These are phyloP conservation scores for Aulostomus chinensis DNA, from an alignment of 2,797 vertebrate genomes.

Conservation along the genomic window DNA sequence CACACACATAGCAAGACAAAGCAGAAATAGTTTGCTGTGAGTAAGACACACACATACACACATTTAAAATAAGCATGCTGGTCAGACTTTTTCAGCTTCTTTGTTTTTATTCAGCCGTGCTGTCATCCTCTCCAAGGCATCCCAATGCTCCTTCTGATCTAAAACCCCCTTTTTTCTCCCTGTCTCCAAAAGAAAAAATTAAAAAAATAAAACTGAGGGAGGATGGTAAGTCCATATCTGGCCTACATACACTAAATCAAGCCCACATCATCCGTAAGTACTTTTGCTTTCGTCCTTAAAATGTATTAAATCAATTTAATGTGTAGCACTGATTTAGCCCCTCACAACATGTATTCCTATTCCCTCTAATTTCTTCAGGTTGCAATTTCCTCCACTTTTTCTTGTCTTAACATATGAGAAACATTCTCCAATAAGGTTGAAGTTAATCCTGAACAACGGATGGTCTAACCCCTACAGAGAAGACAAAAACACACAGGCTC, in stretches of 20 bases:
- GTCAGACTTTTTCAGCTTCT: slow-evolving; percentile 5
- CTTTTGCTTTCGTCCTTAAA: slow-evolving; percentile 24
- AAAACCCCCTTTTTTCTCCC: slow-evolving; percentile 26
- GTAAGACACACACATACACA: slow-evolving; percentile 20
- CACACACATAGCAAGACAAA: slow-evolving; percentile 25
- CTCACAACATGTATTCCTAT: slow-evolving; percentile 3
- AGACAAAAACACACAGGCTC: slow-evolving; percentile 36
- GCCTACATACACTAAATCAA: slow-evolving; percentile 41
- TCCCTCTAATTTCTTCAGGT: slow-evolving; percentile 1
- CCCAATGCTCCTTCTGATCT: slow-evolving; percentile 21
- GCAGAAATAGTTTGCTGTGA: slow-evolving; percentile 35
- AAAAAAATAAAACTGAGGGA: slow-evolving; percentile 35
- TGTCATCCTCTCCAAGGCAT: slow-evolving; percentile 10
- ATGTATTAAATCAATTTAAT: slow-evolving; percentile 36
- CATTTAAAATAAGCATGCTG: slow-evolving; percentile 2
- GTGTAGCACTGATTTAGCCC: slow-evolving; percentile 10
- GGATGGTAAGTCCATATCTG: slow-evolving; percentile 32
- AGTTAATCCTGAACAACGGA: slow-evolving; percentile 50
- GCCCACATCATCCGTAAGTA: slow-evolving; percentile 17
- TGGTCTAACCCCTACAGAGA: slow-evolving; percentile 48
- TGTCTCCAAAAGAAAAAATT: slow-evolving; percentile 23
- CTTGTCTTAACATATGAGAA: slow-evolving; percentile 28
- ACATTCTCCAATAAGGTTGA: slow-evolving; percentile 29
- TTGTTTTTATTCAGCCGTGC: slow-evolving; percentile 10
- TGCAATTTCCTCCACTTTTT: slow-evolving; percentile 5